These are phyloP conservation scores for Falco naumanni DNA, from an alignment of 2,797 vertebrate genomes.

Conservation along the genomic window DNA sequence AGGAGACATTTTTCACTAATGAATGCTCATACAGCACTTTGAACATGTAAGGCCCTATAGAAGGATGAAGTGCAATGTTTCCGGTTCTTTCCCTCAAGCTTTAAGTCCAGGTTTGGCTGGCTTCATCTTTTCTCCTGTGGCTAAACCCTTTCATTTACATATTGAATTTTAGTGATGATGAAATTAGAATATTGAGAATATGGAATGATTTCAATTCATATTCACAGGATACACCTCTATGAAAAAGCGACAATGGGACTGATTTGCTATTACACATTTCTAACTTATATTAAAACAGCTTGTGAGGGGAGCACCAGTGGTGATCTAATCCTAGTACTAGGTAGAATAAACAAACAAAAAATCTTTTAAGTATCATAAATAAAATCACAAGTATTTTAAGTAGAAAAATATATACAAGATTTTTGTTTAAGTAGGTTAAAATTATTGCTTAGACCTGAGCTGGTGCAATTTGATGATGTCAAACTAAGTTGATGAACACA, in stretches of 20 bases:
- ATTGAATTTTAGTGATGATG: not conserved
- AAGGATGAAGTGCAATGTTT: not conserved
- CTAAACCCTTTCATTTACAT: not conserved
- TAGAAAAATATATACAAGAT: not conserved
- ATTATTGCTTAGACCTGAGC: not conserved
- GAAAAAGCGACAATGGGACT: not conserved
- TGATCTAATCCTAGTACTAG: not conserved
- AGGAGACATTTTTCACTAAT: slow-evolving; percentile 33
- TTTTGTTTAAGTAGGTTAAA: not conserved
- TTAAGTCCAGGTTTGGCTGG: not conserved
- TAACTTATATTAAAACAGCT: not conserved
- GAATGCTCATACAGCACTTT: slow-evolving; percentile 2
- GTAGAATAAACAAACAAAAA: not conserved
- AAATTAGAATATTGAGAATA: not conserved
- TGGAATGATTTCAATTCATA: not conserved
- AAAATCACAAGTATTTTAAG: not conserved
- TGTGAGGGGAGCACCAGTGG: not conserved
- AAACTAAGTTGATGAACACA: not conserved
- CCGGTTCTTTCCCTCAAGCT: not conserved
- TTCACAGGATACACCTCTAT: not conserved
- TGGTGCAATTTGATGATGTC: not conserved
- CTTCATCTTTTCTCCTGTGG: not conserved
- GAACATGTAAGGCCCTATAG: not conserved
- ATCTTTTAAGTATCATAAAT: not conserved
- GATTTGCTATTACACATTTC: not conserved